Percentiles rank a stretch among this genome's conserved stretches.
Evolutionary conservation across 2,113 vertebrate species (phyloP).

Genomic region (Harpagus bidentatus): DNA sequence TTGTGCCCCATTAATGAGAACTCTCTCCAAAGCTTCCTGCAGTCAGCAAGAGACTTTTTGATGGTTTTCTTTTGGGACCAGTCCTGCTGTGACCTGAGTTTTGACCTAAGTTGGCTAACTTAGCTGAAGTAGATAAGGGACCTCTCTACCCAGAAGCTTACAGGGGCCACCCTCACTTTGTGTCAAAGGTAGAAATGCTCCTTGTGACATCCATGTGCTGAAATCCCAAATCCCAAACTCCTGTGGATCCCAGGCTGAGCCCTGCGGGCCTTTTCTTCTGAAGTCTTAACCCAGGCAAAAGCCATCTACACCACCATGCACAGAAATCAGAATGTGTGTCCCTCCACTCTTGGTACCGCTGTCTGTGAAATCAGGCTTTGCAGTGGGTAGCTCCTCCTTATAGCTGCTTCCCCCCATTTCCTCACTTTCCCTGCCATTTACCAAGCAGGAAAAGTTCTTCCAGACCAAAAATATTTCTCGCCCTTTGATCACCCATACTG

Average conservation of each 20-base stretch:
- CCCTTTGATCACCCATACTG: background rate
- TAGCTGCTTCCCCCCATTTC: background rate
- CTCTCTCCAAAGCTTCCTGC: background rate
- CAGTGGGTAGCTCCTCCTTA: background rate
- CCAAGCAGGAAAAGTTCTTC: background rate
- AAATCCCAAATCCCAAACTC: background rate
- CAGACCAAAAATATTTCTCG: background rate
- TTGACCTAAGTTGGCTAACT: background rate
- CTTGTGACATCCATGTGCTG: background rate
- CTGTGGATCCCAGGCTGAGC: background rate
- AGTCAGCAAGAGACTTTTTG: background rate
- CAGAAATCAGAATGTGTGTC: background rate
- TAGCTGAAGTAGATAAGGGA: background rate
- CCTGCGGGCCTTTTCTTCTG: background rate
- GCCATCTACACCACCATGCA: background rate
- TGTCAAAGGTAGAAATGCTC: background rate
- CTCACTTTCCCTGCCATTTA: background rate
- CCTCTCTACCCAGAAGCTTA: background rate
- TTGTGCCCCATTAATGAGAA: background rate
- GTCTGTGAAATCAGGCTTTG: background rate
- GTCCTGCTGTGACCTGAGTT: background rate
- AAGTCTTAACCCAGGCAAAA: background rate
- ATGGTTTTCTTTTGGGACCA: background rate
- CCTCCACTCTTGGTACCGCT: background rate
- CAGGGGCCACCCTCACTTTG: background rate